Evolutionary conservation across 2,888 invertebrate species (phyloP), one percentile per base, ranked within the genome.

Genomic region (Teleiodes luculella): DNA sequence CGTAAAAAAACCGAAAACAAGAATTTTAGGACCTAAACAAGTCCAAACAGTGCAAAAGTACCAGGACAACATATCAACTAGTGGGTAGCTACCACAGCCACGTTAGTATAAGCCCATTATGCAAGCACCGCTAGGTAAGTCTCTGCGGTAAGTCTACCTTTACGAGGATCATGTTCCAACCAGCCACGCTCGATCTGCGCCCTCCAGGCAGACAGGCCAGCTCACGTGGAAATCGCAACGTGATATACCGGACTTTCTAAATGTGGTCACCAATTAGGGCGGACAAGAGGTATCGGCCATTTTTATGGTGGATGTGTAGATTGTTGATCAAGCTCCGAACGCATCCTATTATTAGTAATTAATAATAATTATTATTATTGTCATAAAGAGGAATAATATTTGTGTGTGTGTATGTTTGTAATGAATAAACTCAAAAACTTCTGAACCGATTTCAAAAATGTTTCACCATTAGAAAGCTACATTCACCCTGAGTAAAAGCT

Each of bases 71-170:
- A 35, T 35, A 35, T 3, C n/a, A 24, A 24, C 24, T 3, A 24
- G 24, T 6, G 24, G 24, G 24, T 24, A 3, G 24, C 54, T 61
- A 68, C n/a, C n/a, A n/a, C n/a, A n/a, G n/a, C n/a, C n/a, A n/a
- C 65, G 70, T 70, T 70, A 61, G 54, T 63, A 60, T 72, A 57
- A 66, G 70, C 61, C 66, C 69, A 76, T 83, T 79, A 76, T 80
- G 80, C 78, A 80, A 76, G 72, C 70, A 72, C 75, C 71, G 70
- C 70, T 79, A 14, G 16, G 37, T 13, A 37, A 37, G 13, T 5
- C 80, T 72, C 80, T 72, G 80, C 73, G 78, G 84, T 83, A 76
- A 82, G 65, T 58, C 67, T 68, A 80, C 66, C 76, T 58, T 67
- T 68, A 78, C 66, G 75, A 49, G 72, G 71, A 64, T 86, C 67